Evolutionary conservation across 2,113 vertebrate genomes (phyloP).

Genomic region (Aegithalos caudatus): DNA sequence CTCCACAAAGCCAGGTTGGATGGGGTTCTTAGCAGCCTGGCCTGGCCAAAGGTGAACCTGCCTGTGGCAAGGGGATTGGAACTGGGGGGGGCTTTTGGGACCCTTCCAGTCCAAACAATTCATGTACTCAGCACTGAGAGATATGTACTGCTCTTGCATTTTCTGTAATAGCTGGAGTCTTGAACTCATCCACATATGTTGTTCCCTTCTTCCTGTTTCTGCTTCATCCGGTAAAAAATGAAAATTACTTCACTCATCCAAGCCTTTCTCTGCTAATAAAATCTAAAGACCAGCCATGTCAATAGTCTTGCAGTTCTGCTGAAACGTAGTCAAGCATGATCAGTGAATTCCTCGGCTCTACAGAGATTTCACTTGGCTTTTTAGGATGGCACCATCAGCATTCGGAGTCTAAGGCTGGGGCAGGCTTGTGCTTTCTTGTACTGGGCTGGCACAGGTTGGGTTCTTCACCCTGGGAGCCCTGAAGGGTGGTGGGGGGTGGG

Average conservation of each 20-base stretch:
- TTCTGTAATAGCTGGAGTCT: neutral
- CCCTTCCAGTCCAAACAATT: neutral
- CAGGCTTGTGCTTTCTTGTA: neutral
- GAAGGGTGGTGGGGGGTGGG: neutral
- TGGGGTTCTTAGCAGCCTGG: neutral
- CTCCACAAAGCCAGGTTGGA: neutral
- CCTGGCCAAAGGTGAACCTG: neutral
- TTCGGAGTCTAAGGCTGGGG: neutral
- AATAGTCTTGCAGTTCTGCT: neutral
- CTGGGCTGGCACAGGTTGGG: neutral
- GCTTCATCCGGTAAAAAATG: neutral
- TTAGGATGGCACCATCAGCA: neutral
- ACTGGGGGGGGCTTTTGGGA: neutral
- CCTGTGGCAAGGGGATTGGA: neutral
- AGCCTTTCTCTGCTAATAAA: neutral
- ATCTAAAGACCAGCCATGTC: neutral
- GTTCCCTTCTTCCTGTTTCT: neutral
- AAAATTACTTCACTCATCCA: neutral
- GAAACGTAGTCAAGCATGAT: accelerated
- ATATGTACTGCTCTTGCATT: neutral
- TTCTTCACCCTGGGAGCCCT: neutral
- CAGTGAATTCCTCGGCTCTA: neutral
- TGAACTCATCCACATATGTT: accelerated
- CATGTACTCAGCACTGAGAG: neutral
- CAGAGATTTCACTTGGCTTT: neutral